Base-by-base conservation (phyloP, 1,140 invertebrate genomes). In the Papilio glaucus region DNA sequence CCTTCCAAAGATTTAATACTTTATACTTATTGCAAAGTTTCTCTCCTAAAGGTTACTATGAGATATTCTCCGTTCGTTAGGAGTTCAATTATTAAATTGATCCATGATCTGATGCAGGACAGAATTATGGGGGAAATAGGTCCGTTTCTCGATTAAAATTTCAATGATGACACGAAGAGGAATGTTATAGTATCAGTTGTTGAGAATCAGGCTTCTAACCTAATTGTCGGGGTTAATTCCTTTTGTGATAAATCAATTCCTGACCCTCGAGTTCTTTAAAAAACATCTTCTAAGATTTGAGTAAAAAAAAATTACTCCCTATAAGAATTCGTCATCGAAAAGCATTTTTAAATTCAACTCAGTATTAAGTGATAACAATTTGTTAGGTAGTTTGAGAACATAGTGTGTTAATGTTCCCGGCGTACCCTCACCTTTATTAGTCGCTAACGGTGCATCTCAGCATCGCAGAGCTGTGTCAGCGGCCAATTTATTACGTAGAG, bases 11-110 rank as follows among this genome's bases (percentile, higher is more conserved):
- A 45, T 72, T 80, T n/a, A n/a, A 83, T 81, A 78, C 72, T 80
- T 85, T 81, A 84, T 73, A 80, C 76, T 80, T 77, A 81, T 84
- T 82, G 75, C 73, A 76, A 45, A 72, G 77, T 80, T 80, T 80
- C 79, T 77, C 79, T 76, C 71, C 62, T 76, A 79, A 80, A 79
- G 77, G 76, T 80, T 80, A 75, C 49, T 41, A 24, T 65, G 24
- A 61, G 26, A 9, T 65, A 41, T 65, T 65, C 18, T 13, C 8
- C n/a, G n/a, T n/a, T n/a, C n/a, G n/a, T n/a, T n/a, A n/a, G n/a
- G 26, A 41, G 33, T 15, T 62, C 26, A 18, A 24, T 61, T 1
- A 62, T 37, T 62, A 12, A 37, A 37, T 13, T n/a, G n/a, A n/a
- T n/a, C n/a, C n/a, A n/a, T n/a, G n/a, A n/a, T n/a, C n/a, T n/a